phyloP scores from a whole-genome alignment of 2,113 vertebrate species.

The Acanthochromis polyacanthus region DNA sequence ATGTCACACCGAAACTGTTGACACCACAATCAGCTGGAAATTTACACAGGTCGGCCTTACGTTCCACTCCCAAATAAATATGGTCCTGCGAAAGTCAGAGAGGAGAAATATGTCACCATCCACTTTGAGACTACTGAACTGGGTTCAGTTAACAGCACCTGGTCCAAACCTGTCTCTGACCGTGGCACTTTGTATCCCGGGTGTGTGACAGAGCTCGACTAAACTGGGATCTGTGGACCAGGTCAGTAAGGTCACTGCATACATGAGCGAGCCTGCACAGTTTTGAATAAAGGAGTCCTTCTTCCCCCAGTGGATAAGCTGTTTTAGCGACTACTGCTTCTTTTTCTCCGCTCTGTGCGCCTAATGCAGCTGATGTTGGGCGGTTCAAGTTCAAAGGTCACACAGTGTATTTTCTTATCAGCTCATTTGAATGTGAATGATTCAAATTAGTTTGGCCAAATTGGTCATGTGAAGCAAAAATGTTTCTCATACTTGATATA shows the following conservation, averaged over 20 bases:
- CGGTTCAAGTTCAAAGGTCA: slow-evolving; percentile 51
- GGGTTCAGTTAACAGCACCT: slow-evolving; percentile 15
- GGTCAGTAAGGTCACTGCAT: slow-evolving; percentile 40
- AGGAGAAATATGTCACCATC: not conserved
- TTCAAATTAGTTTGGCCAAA: slow-evolving; percentile 75
- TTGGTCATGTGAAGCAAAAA: slow-evolving; percentile 76
- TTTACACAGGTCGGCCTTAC: slow-evolving; percentile 43
- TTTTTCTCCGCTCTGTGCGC: slow-evolving; percentile 22
- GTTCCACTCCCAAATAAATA: slow-evolving; percentile 46
- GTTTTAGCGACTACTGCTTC: slow-evolving; percentile 10
- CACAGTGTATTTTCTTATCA: slow-evolving; percentile 67
- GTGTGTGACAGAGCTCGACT: slow-evolving; percentile 13
- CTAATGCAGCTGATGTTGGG: slow-evolving; percentile 11
- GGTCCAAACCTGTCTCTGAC: slow-evolving; percentile 21
- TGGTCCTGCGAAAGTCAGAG: slow-evolving; percentile 8
- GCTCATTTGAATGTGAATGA: slow-evolving; percentile 77
- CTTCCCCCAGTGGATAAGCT: slow-evolving; percentile 5
- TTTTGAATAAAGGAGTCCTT: slow-evolving; percentile 54
- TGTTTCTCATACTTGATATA: slow-evolving; percentile 57
- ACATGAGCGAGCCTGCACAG: slow-evolving; percentile 67
- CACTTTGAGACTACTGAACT: slow-evolving; percentile 8
- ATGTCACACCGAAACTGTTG: slow-evolving; percentile 30
- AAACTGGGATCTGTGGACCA: slow-evolving; percentile 9
- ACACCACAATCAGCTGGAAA: slow-evolving; percentile 21
- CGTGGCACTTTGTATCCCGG: slow-evolving; percentile 27